Percentiles rank a stretch among this genome's conserved stretches.
Evolutionary conservation across 2,113 vertebrate genomes (phyloP).

Genomic region (Scortum barcoo): DNA sequence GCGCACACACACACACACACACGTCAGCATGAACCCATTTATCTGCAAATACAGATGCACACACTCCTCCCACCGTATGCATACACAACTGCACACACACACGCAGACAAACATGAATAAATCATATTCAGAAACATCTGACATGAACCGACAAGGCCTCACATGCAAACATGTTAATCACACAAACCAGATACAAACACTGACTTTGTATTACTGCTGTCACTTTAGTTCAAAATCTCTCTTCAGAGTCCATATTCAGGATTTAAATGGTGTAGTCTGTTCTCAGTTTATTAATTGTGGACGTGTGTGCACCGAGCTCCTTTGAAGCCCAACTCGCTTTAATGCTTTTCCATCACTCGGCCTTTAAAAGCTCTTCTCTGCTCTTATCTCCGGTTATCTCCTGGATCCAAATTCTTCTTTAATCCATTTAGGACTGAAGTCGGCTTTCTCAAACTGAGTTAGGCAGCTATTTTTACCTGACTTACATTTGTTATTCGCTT

Average conservation of each 20-base stretch:
- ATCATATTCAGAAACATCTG: not conserved
- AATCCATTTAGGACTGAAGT: not conserved
- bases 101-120: not conserved
- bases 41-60: not conserved
- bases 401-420: not conserved
- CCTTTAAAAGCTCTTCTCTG: not conserved
- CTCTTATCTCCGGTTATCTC: not conserved
- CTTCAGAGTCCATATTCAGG: not conserved
- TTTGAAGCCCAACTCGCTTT: not conserved
- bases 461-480: not conserved
- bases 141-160: not conserved
- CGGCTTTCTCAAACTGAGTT: not conserved
- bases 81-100: not conserved
- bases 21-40: not conserved
- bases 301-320: not conserved
- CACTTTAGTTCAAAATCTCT: not conserved
- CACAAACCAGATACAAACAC: not conserved
- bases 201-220: no score
- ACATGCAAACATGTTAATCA: not conserved
- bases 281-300: not conserved
- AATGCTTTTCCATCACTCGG: not conserved
- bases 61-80: not conserved
- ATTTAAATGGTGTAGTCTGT: not conserved
- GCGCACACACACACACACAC: conserved; percentile 12
- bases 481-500: not conserved